Evolutionary conservation across 2,888 invertebrate genomes (phyloP).

Genomic region (Prosapia bicincta): DNA sequence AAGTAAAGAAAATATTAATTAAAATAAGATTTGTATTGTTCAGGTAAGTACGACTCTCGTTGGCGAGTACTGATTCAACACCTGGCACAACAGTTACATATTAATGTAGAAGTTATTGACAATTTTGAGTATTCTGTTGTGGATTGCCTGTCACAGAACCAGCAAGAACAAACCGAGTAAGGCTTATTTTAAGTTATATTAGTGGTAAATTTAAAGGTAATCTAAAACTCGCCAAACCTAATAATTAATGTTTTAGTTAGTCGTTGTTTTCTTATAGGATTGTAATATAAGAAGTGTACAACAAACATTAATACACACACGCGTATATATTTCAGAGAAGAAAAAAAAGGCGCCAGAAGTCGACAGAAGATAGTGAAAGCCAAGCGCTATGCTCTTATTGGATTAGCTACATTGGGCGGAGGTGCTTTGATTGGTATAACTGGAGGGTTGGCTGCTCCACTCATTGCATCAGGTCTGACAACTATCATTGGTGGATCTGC

Average conservation of each 20-base stretch:
- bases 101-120: slow-evolving; percentile 54
- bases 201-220: too few relatives aligned
- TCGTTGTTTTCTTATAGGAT: too few relatives aligned
- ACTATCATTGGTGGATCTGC: slow-evolving; percentile 48
- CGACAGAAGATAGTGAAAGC: slow-evolving; percentile 53
- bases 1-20: neutral
- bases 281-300: too few relatives aligned
- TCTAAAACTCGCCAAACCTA: too few relatives aligned
- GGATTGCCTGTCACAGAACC: slow-evolving; percentile 49
- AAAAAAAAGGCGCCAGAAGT: slow-evolving; percentile 49
- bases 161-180: slow-evolving; percentile 46
- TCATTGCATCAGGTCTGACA: slow-evolving; percentile 54
- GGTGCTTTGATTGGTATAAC: slow-evolving; percentile 62
- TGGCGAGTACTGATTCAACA: slow-evolving; percentile 57
- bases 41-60: slow-evolving; percentile 61
- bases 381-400: slow-evolving; percentile 59
- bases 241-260: too few relatives aligned
- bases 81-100: slow-evolving; percentile 52
- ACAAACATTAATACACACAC: too few relatives aligned
- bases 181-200: slow-evolving; percentile 36
- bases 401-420: slow-evolving; percentile 61
- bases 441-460: slow-evolving; percentile 63
- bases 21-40: neutral
- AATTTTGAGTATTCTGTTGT: slow-evolving; percentile 56
- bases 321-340: slow-evolving; percentile 48